A percentile compares a stretch with the other conserved stretches of the same genome.
phyloP scores from a whole-genome alignment of 2,113 vertebrate genomes.

The Tricholaema leucomelas region DNA sequence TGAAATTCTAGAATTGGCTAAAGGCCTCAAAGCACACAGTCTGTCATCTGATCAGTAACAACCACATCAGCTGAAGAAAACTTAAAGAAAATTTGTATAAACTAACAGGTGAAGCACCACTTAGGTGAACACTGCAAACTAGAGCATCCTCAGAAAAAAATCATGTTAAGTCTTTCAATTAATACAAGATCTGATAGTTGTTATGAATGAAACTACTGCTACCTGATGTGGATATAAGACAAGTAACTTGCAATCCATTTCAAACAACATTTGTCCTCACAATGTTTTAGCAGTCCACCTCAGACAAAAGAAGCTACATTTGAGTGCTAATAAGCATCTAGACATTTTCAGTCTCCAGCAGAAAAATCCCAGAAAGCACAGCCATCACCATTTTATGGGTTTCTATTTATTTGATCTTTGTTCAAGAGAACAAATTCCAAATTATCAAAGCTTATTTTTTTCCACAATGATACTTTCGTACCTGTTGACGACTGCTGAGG shows the following conservation, averaged over 20 bases:
- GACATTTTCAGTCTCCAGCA: neutral
- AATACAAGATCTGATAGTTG: neutral
- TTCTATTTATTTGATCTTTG: neutral
- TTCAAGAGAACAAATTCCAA: neutral
- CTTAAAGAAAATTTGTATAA: neutral
- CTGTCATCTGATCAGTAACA: neutral
- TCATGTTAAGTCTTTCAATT: rapidly evolving
- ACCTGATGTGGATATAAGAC: neutral
- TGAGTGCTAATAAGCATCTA: neutral
- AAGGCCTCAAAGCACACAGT: neutral
- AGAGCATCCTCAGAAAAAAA: neutral
- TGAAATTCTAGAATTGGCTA: rapidly evolving
- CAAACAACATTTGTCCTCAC: neutral
- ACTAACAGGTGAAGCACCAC: neutral
- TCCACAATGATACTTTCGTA: constrained; percentile 62
- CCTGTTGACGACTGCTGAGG: constrained; percentile 96
- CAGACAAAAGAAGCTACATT: neutral
- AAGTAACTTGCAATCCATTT: neutral
- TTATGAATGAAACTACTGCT: neutral
- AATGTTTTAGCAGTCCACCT: neutral
- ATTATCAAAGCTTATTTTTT: neutral
- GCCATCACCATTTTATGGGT: neutral
- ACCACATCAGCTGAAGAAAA: neutral
- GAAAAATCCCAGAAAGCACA: neutral
- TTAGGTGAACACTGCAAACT: neutral